These are phyloP conservation scores for Scortum barcoo DNA, from an alignment of 2,113 vertebrate species.

Conservation along the genomic window DNA sequence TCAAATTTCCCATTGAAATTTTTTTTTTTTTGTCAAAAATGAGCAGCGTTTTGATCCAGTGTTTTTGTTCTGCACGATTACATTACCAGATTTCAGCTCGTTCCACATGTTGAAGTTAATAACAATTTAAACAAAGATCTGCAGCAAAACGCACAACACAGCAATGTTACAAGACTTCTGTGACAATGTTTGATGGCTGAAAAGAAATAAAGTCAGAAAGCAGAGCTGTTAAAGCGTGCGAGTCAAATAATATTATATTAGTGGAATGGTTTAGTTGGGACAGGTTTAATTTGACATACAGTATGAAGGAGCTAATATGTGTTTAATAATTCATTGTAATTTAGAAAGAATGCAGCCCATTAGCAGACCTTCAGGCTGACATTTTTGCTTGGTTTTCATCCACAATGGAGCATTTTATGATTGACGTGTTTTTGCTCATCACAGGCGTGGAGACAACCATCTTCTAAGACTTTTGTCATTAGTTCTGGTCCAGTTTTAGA, in stretches of 20 bases:
- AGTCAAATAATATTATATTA: conserved; percentile 36
- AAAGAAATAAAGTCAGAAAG: neutral
- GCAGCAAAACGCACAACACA: neutral
- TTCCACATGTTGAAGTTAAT: conserved; percentile 32
- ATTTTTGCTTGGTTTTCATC: conserved; percentile 64
- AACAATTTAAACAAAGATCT: conserved; percentile 6
- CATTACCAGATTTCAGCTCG: conserved; percentile 20
- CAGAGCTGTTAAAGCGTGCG: conserved; percentile 1
- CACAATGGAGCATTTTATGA: conserved; percentile 37
- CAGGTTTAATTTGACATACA: conserved; percentile 70
- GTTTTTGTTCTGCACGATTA: conserved; percentile 42
- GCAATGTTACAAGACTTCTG: conserved; percentile 1
- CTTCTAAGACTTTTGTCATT: conserved; percentile 8
- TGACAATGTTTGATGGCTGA: neutral
- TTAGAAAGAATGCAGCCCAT: conserved; percentile 57
- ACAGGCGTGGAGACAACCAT: conserved; percentile 30
- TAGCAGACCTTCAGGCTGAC: conserved; percentile 26
- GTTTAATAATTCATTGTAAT: conserved; percentile 75
- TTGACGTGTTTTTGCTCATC: conserved; percentile 21
- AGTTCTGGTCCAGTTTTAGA: conserved; percentile 9
- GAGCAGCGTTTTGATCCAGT: conserved; percentile 20
- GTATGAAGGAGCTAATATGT: conserved; percentile 65
- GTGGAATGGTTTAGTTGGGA: conserved; percentile 13
- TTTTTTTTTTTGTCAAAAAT: conserved; percentile 14
- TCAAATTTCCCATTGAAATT: conserved; percentile 11